These are phyloP conservation scores for Steromphala cineraria DNA, from an alignment of 2,888 invertebrate genomes.

Conservation along the genomic window DNA sequence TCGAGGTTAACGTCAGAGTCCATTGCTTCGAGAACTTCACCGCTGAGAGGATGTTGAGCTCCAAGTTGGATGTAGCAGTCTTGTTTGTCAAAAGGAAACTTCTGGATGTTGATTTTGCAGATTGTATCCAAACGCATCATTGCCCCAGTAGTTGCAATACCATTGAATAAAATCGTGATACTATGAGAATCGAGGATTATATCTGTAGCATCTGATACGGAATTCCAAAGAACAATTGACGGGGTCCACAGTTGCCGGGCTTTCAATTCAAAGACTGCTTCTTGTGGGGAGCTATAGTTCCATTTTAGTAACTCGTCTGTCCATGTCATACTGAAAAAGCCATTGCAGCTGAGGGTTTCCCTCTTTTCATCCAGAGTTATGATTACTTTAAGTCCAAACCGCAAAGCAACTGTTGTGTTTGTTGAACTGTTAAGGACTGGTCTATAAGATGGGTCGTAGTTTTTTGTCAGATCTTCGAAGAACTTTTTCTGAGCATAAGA, in stretches of 20 bases:
- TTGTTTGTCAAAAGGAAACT: constrained; percentile 3
- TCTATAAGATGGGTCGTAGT: neutral
- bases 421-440: neutral
- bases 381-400: neutral
- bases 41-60: neutral
- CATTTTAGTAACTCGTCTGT: neutral
- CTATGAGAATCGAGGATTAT: neutral
- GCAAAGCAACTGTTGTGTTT: neutral
- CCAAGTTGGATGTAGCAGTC: neutral
- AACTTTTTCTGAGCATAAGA: neutral
- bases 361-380: neutral
- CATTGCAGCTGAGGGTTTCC: neutral
- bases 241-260: neutral
- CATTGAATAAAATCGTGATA: neutral
- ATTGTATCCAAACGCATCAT: neutral
- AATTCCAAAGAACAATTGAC: neutral
- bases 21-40: neutral
- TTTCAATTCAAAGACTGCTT: neutral
- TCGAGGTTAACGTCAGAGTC: neutral
- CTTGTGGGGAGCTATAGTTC: neutral
- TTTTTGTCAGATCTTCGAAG: neutral
- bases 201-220: neutral
- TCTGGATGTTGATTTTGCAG: neutral
- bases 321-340: neutral
- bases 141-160: neutral